Evolutionary conservation across 2,797 vertebrate genomes (phyloP), one percentile per base, ranked within the genome.

Genomic region (Eurystomus glaucurus): DNA sequence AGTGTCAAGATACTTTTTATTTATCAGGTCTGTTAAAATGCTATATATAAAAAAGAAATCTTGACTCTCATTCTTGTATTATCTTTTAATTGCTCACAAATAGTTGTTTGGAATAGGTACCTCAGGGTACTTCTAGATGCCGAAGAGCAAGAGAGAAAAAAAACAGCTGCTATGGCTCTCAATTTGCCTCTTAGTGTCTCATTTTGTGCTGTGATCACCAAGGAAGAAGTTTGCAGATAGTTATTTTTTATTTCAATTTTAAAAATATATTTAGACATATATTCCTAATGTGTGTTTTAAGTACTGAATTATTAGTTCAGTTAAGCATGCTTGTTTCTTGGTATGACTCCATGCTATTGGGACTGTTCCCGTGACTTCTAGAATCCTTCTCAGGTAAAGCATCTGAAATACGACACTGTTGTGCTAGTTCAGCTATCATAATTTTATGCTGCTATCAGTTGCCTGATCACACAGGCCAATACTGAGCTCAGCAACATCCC

Each of bases 391-490:
- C 31, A 76, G 4, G 14, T 69, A 69, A 76, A 95, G 39, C 10
- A 41, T 46, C 20, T 57, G 33, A 79, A 72, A 83, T n/a, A 43
- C 0, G 1, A 17, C 1, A 4, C 0, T 35, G 35, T 35, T 35
- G 35, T 35, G 35, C 35, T 35, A 35, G 35, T 35, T 35, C 35
- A 35, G 35, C 35, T 35, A 35, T 35, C 35, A 35, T 35, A 35
- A 35, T 35, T 35, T 35, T 35, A 35, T 35, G 35, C 35, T 35
- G 35, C 35, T 35, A 35, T 8, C 35, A 35, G 35, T 35, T 35
- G 35, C 35, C 35, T 35, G 35, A 35, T 35, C 35, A 35, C 35
- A 35, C 35, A 35, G 35, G 35, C 35, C 35, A 35, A 35, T 35
- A 35, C 35, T 35, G 35, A 35, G 35, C 35, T 35, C 35, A 35